These are phyloP conservation scores for Drosophila repleta DNA, from an alignment of 1,140 invertebrate species.

Conservation along the genomic window DNA sequence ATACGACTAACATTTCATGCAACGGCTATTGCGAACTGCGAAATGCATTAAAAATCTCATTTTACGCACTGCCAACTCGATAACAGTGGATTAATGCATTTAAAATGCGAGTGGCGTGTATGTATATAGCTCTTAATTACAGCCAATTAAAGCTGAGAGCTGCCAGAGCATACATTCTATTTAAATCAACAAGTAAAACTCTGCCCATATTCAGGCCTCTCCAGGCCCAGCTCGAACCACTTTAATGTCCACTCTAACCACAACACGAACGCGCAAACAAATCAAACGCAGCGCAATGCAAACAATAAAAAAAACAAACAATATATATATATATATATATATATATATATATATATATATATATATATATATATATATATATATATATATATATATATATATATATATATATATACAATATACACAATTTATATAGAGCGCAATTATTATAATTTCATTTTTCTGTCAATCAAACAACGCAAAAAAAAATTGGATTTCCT, in stretches of 20 bases:
- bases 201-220: not conserved
- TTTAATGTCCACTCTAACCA: constrained; percentile 22
- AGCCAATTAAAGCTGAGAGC: constrained; percentile 56
- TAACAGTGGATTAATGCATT: constrained; percentile 30
- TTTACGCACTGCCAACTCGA: constrained; percentile 33
- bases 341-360: not conserved
- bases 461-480: constrained; percentile 44
- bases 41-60: constrained; percentile 17
- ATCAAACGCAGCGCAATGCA: constrained; percentile 60
- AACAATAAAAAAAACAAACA: constrained; percentile 56
- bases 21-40: constrained; percentile 6
- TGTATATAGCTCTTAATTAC: constrained; percentile 67
- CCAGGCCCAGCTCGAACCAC: not conserved
- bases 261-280: constrained; percentile 59
- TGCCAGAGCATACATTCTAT: not conserved
- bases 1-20: constrained; percentile 4
- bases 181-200: constrained; percentile 23
- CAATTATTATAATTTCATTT: constrained; percentile 77
- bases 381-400: not conserved
- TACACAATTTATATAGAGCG: constrained; percentile 36
- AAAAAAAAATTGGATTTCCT: constrained; percentile 51
- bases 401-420: not conserved
- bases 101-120: constrained; percentile 9
- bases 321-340: not conserved
- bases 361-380: not conserved